phyloP scores from a whole-genome alignment of 1,140 invertebrate genomes.

The Ceratina japonica region DNA sequence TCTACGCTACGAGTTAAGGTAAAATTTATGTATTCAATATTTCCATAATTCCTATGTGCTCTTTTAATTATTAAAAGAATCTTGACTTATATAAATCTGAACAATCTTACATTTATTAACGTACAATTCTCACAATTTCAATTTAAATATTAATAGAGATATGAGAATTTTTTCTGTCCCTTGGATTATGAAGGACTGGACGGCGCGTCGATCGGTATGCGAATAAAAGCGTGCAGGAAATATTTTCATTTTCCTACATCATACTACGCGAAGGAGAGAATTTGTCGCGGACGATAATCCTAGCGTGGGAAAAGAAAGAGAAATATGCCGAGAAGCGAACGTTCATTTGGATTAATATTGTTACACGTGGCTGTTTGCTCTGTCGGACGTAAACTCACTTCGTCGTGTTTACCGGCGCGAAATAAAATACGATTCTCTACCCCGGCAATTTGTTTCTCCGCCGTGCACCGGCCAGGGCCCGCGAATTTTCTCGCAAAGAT shows the following conservation, averaged over 20 bases:
- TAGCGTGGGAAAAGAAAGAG: conserved; percentile 35
- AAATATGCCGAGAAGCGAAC: conserved; percentile 57
- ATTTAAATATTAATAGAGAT: too few species aligned
- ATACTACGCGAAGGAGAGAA: neutral
- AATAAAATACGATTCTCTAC: conserved; percentile 61
- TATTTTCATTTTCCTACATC: neutral
- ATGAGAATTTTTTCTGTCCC: too few species aligned
- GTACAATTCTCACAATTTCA: too few species aligned
- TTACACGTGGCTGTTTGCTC: conserved; percentile 62
- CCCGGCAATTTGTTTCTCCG: conserved; percentile 55
- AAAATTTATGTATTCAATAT: too few species aligned
- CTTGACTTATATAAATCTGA: too few species aligned
- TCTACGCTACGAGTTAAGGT: too few species aligned
- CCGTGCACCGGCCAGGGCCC: conserved; percentile 2
- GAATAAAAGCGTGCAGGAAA: too few species aligned
- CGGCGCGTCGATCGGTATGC: too few species aligned
- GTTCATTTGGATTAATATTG: conserved; percentile 65
- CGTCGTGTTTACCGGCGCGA: conserved; percentile 58
- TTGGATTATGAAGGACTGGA: too few species aligned
- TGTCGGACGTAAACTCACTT: conserved; percentile 58
- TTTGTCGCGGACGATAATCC: conserved; percentile 34
- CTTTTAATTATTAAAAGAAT: too few species aligned
- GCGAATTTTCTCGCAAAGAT: conserved; percentile 33
- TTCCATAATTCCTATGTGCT: too few species aligned
- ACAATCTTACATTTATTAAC: too few species aligned